A percentile compares a stretch with the other conserved stretches of the same genome.
Conservation (phyloP, 2,113 vertebrate species). For the Columba livia region DNA sequence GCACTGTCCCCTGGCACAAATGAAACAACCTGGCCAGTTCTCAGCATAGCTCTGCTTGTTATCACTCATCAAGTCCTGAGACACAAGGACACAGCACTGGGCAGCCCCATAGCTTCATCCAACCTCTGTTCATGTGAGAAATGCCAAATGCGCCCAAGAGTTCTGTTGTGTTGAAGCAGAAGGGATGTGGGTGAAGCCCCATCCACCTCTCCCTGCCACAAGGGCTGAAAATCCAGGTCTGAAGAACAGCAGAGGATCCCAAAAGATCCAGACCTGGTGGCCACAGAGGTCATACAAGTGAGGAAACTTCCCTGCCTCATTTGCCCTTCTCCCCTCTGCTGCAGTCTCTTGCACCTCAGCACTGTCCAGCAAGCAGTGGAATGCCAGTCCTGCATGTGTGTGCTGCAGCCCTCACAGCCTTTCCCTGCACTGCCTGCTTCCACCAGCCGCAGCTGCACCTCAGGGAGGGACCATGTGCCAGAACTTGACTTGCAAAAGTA, state of each 20-base stretch:
- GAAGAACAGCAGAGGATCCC: background rate
- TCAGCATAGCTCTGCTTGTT: background rate
- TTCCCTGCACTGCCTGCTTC: rapidly evolving
- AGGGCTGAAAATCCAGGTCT: background rate
- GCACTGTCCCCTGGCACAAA: background rate
- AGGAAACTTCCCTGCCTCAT: background rate
- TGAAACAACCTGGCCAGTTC: background rate
- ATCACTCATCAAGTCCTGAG: background rate
- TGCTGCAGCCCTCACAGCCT: rapidly evolving
- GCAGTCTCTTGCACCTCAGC: background rate
- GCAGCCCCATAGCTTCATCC: background rate
- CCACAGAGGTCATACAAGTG: background rate
- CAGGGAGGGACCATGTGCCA: rapidly evolving
- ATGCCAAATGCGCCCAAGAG: background rate
- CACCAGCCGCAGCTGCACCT: background rate
- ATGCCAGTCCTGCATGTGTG: background rate
- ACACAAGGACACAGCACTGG: background rate
- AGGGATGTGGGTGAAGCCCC: background rate
- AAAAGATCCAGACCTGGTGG: background rate
- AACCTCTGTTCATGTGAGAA: background rate
- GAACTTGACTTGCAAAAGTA: background rate
- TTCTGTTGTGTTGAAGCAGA: background rate
- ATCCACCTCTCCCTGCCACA: background rate
- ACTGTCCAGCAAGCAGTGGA: background rate
- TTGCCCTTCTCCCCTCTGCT: rapidly evolving